These are phyloP conservation scores for Pollenia angustigena DNA, from an alignment of 2,888 invertebrate genomes.

Conservation along the genomic window DNA sequence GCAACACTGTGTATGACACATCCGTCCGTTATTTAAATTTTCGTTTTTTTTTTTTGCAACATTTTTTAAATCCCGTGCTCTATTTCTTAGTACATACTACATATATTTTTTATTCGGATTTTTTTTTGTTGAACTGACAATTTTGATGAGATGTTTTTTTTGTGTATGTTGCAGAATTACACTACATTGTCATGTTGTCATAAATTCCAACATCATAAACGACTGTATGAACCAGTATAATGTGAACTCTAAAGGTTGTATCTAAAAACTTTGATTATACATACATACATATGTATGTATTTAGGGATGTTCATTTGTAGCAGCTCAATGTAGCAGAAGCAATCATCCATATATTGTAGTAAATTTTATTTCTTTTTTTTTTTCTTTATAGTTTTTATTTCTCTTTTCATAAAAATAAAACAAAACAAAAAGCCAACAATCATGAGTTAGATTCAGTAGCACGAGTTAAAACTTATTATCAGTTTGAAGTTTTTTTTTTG, in stretches of 20 bases:
- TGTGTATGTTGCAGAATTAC: constrained; percentile 41
- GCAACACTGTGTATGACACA: too few relatives aligned
- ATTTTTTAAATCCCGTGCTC: constrained; percentile 44
- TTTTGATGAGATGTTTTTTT: constrained; percentile 64
- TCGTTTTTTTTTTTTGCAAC: constrained; percentile 19
- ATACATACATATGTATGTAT: too few relatives aligned
- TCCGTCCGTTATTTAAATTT: constrained; percentile 36
- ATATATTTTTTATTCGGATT: not conserved
- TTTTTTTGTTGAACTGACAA: constrained; percentile 57
- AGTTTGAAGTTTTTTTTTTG: constrained; percentile 35
- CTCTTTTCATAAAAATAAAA: not conserved
- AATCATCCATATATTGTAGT: constrained; percentile 18
- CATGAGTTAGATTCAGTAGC: constrained; percentile 46
- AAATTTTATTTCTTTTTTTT: constrained; percentile 50
- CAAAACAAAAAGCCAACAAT: constrained; percentile 5
- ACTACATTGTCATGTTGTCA: constrained; percentile 67
- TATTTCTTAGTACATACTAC: constrained; percentile 10
- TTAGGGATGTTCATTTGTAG: too few relatives aligned
- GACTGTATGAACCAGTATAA: constrained; percentile 14
- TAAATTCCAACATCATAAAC: constrained; percentile 56
- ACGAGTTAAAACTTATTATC: constrained; percentile 59
- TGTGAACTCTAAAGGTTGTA: constrained; percentile 39
- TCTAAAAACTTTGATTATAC: constrained; percentile 6
- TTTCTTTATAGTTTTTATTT: not conserved
- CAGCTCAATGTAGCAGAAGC: not conserved